These are phyloP conservation scores for Tenthredo scrophulariae DNA, from an alignment of 2,888 invertebrate genomes.

Conservation along the genomic window DNA sequence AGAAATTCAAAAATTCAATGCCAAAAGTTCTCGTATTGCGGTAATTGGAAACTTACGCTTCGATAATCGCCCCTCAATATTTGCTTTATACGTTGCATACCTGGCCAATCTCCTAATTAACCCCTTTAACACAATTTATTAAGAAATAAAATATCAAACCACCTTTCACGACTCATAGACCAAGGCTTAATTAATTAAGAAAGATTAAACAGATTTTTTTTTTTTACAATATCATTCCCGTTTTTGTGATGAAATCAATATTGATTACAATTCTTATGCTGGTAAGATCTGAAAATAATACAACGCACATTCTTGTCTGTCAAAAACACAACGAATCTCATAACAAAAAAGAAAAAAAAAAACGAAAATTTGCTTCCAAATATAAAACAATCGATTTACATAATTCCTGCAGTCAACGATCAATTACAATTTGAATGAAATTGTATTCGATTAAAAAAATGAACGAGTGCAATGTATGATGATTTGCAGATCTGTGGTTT, in stretches of 20 bases:
- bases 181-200: neutral
- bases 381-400: neutral
- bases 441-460: neutral
- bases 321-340: neutral
- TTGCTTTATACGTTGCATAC: neutral
- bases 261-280: neutral
- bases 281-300: too few relatives aligned
- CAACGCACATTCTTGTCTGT: neutral
- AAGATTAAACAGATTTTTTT: neutral
- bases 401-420: neutral
- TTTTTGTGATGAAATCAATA: neutral
- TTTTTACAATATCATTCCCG: neutral
- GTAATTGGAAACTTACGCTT: constrained; percentile 29
- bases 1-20: constrained; percentile 42
- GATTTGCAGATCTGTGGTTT: neutral
- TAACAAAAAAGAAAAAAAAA: too few relatives aligned
- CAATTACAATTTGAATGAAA: neutral
- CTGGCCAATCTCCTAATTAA: constrained; percentile 2
- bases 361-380: neutral
- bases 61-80: constrained; percentile 21
- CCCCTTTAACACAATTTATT: neutral
- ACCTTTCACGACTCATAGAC: neutral
- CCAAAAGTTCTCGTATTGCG: constrained; percentile 30
- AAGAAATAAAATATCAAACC: neutral
- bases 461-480: neutral